A percentile compares a stretch with the other conserved stretches of the same genome.
These are phyloP conservation scores for Spialia ferax DNA, from an alignment of 2,888 invertebrate genomes.

Conservation along the genomic window DNA sequence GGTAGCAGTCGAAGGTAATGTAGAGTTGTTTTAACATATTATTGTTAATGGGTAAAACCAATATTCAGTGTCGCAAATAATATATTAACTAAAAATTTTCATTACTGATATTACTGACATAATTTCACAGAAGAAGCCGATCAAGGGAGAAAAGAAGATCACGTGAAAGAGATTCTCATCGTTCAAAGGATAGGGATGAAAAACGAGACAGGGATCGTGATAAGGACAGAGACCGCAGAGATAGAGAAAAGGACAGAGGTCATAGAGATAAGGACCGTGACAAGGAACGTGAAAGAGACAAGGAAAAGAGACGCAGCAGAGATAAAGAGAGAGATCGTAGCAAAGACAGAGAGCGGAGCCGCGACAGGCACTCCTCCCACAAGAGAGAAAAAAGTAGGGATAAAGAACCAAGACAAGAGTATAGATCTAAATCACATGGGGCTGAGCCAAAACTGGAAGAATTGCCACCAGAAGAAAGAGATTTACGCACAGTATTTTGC, in stretches of 20 bases:
- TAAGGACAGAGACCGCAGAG: constrained; percentile 59
- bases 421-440: constrained; percentile 80
- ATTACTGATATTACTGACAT: background rate
- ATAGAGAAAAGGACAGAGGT: constrained; percentile 53
- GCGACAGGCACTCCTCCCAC: constrained; percentile 49
- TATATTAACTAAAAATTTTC: background rate
- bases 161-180: constrained; percentile 87
- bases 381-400: constrained; percentile 66
- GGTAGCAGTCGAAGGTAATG: constrained; percentile 73
- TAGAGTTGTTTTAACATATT: background rate
- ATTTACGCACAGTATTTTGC: constrained; percentile 99
- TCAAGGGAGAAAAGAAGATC: constrained; percentile 82
- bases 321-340: constrained; percentile 59
- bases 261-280: constrained; percentile 53
- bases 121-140: constrained; percentile 66
- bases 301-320: constrained; percentile 52
- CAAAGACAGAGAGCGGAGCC: constrained; percentile 64
- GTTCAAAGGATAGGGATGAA: constrained; percentile 85
- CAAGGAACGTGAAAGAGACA: constrained; percentile 61
- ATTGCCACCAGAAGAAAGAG: constrained; percentile 98
- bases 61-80: background rate
- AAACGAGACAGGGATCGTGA: constrained; percentile 64
- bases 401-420: constrained; percentile 67
- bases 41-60: background rate
- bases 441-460: constrained; percentile 89